phyloP scores from a whole-genome alignment of 2,113 vertebrate genomes.

The Crypturellus undulatus region DNA sequence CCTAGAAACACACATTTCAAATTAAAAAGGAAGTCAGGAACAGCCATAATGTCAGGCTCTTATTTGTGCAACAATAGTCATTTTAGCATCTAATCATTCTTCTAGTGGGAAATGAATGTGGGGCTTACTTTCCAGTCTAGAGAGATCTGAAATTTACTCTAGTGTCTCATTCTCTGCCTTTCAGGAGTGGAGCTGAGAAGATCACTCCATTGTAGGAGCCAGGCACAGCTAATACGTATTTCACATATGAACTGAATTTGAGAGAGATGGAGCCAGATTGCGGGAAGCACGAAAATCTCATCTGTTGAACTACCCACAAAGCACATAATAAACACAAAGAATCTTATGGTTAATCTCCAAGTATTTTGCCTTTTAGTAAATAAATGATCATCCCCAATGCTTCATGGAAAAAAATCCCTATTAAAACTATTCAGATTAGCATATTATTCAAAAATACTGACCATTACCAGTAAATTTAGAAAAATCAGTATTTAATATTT shows the following conservation, averaged over 20 bases:
- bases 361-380: neutral
- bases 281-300: neutral
- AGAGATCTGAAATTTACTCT: neutral
- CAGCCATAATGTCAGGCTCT: neutral
- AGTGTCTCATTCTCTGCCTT: neutral
- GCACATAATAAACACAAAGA: neutral
- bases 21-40: neutral
- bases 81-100: neutral
- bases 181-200: neutral
- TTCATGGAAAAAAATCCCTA: neutral
- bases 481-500: neutral
- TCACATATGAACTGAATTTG: neutral
- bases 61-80: neutral
- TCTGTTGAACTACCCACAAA: neutral
- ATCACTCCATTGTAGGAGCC: neutral
- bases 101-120: neutral
- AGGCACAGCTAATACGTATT: neutral
- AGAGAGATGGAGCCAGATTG: neutral
- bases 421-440: neutral
- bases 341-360: neutral
- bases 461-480: neutral
- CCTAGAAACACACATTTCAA: neutral
- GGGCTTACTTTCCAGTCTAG: neutral
- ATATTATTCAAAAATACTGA: neutral
- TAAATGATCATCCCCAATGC: neutral